A percentile compares a stretch with the other conserved stretches of the same genome.
Evolutionary conservation across 2,113 vertebrate genomes (phyloP).

Genomic region (Ibidorhyncha struthersii): DNA sequence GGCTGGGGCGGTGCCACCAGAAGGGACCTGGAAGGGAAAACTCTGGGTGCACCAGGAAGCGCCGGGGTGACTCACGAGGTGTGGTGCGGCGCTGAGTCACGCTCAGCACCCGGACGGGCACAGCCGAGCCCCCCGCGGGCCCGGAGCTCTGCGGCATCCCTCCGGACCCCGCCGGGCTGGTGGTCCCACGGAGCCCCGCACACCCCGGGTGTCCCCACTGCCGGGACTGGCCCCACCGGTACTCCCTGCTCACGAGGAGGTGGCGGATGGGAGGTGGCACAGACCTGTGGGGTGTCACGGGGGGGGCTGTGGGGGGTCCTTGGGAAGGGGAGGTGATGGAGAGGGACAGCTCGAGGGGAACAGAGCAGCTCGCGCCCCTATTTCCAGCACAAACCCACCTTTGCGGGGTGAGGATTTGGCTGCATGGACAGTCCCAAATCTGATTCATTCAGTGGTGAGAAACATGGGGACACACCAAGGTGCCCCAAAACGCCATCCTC

Average conservation of each 20-base stretch:
- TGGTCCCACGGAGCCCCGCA: not conserved
- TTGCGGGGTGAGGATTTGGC: not conserved
- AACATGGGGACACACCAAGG: fast-evolving
- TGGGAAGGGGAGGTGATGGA: not conserved
- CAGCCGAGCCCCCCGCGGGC: not conserved
- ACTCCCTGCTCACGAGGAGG: fast-evolving
- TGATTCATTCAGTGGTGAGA: not conserved
- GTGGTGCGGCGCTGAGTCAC: conserved; percentile 41
- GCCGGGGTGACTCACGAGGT: conserved; percentile 45
- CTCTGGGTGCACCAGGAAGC: conserved; percentile 57
- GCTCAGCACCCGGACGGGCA: not conserved
- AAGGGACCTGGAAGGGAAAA: conserved; percentile 37
- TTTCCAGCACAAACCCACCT: not conserved
- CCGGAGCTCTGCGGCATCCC: fast-evolving
- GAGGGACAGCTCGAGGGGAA: not conserved
- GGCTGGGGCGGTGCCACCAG: not conserved
- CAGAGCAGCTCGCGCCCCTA: not conserved
- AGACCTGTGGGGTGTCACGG: not conserved
- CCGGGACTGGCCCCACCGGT: not conserved
- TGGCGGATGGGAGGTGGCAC: not conserved
- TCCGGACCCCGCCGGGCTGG: not conserved
- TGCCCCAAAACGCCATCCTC: fast-evolving
- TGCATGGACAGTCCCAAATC: not conserved
- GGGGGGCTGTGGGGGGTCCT: not conserved
- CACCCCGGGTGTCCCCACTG: fast-evolving